Evolutionary conservation across 2,888 invertebrate genomes (phyloP), one percentile per base, ranked within the genome.

Genomic region (Agrotis ipsilon): DNA sequence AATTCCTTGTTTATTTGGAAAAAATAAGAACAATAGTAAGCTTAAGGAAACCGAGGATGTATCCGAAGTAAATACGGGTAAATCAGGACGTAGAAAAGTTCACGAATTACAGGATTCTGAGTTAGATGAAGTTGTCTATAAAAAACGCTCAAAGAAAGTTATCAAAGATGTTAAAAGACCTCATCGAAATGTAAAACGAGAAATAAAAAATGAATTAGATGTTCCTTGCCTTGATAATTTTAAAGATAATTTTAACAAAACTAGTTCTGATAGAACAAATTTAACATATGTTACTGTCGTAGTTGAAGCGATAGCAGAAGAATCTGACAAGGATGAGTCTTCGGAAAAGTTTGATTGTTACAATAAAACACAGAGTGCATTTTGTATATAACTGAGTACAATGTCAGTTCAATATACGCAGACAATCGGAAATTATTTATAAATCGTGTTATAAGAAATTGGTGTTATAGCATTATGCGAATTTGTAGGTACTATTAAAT

Each of bases 1-100:
- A 21, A 21, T 84, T 14, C 85, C 86, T 7, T 75, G 74, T 55
- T 58, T 86, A 54, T 84, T 87, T 68, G 62, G 62, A 2, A 81
- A 77, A 57, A 46, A 74, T 48, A 49, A 21, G 7, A 32, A 3
- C 2, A 14, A 27, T 32, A 45, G n/a, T 1, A 13, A 49, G 48
- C 18, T 18, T 51, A 2, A 18, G 48, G 43, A 39, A 46, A 24
- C 0, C 0, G 16, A 43, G 11, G 60, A 65, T 27, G n/a, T 21
- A 49, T 51, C 49, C 18, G n/a, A 49, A n/a, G 1, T 32, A 7
- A 18, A 19, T 2, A 61, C 21, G 32, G 39, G 0, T 49, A 57
- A 63, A 24, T 46, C 58, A 11, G 18, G 6, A 19, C 32, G 32
- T 32, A 19, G 49, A 45, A 45, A 1, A 45, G 24, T 24, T 27